A percentile compares a stretch with the other conserved stretches of the same genome.
Conservation (phyloP, 2,797 vertebrate species). For the Schizothorax lantsangensis region DNA sequence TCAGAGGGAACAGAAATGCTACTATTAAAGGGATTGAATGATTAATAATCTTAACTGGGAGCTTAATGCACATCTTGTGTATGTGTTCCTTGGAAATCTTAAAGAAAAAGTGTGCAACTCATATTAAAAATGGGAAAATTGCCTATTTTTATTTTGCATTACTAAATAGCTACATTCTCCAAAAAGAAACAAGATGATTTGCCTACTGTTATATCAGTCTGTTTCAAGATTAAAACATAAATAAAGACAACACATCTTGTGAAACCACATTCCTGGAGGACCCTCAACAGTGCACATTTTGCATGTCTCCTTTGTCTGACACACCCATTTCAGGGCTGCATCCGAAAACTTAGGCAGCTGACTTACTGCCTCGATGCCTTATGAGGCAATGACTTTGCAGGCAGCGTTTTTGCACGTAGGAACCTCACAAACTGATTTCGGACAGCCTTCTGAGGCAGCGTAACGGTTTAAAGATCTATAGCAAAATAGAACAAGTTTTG, state of each 20-base stretch:
- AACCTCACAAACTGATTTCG: no score
- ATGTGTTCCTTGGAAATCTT: not conserved
- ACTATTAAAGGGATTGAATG: not conserved
- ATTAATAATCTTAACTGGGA: not conserved
- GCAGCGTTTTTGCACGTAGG: no score
- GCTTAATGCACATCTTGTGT: not conserved
- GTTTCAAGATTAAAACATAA: not conserved
- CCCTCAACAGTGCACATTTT: no score
- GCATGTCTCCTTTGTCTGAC: no score
- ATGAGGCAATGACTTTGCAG: no score
- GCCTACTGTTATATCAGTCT: not conserved
- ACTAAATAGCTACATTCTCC: not conserved
- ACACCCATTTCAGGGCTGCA: no score
- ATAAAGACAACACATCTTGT: not conserved
- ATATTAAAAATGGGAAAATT: not conserved
- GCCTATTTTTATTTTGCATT: not conserved
- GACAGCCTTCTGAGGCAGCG: no score
- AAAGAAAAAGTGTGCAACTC: not conserved
- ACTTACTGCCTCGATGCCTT: no score
- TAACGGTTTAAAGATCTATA: no score
- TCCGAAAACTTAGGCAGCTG: no score
- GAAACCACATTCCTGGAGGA: no score
- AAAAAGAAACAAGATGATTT: not conserved
- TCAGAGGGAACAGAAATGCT: not conserved
- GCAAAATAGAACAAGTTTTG: no score